phyloP scores from a whole-genome alignment of 2,888 invertebrate genomes.

The Geophilus truncorum region DNA sequence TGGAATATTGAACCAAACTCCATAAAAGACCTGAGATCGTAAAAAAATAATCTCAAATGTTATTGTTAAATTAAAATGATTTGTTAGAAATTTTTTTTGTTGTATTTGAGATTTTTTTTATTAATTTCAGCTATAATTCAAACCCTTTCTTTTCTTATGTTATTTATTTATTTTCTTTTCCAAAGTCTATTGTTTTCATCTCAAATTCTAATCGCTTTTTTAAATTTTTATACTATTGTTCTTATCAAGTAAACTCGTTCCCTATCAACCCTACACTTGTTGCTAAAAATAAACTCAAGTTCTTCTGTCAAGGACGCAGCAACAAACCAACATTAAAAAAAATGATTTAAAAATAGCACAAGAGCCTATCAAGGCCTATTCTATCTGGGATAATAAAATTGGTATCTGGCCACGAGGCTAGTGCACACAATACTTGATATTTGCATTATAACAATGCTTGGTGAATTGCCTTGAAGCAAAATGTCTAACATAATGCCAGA shows the following conservation, averaged over 20 bases:
- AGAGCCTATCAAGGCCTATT: not conserved
- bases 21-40: too few relatives aligned
- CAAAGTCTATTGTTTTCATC: too few relatives aligned
- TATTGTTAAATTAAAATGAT: too few relatives aligned
- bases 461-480: not conserved
- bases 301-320: not conserved
- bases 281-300: not conserved
- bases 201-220: not conserved
- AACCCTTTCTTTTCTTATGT: too few relatives aligned
- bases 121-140: too few relatives aligned
- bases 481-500: not conserved
- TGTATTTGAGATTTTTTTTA: too few relatives aligned
- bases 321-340: not conserved
- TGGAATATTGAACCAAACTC: too few relatives aligned
- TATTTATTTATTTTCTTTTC: too few relatives aligned
- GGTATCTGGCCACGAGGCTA: not conserved
- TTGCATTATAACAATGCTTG: not conserved
- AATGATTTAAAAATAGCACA: not conserved
- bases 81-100: too few relatives aligned
- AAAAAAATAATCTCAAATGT: too few relatives aligned
- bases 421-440: not conserved
- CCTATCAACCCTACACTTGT: not conserved
- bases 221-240: not conserved
- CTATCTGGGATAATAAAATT: not conserved
- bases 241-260: not conserved